Percentiles rank a stretch among this genome's conserved stretches.
These are phyloP conservation scores for Monomorium pharaonis DNA, from an alignment of 1,140 invertebrate species.

Conservation along the genomic window DNA sequence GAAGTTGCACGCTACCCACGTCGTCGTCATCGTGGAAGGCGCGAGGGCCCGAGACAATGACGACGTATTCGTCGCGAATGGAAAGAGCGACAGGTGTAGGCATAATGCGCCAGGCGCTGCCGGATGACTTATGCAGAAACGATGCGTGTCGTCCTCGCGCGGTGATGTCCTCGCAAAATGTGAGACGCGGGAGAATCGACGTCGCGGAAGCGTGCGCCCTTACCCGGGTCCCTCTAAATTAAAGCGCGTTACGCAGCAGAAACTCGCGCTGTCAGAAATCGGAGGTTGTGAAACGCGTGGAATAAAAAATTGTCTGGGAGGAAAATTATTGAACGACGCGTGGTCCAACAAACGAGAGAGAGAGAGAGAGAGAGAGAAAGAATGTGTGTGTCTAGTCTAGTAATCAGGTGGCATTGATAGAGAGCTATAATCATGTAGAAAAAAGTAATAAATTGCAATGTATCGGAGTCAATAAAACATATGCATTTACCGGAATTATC, in stretches of 20 bases:
- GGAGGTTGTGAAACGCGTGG: background rate
- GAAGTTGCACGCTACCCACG: constrained; percentile 17
- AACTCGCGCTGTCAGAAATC: constrained; percentile 16
- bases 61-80: constrained; percentile 26
- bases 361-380: too few species aligned
- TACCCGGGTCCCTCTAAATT: background rate
- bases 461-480: background rate
- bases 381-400: too few species aligned
- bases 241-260: constrained; percentile 18
- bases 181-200: background rate
- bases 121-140: constrained; percentile 42
- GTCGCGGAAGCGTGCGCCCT: background rate
- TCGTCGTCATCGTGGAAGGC: constrained; percentile 6
- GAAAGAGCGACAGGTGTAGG: constrained; percentile 52
- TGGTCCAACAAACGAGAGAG: background rate
- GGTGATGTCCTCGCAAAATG: background rate
- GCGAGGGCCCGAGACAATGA: constrained; percentile 14
- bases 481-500: background rate
- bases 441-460: background rate
- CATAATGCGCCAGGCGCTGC: constrained; percentile 26
- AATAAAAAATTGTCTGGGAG: background rate
- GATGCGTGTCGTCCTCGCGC: constrained; percentile 43
- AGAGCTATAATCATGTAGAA: background rate
- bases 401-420: background rate
- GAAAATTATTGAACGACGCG: background rate